Base-by-base conservation (phyloP, 2,797 vertebrate genomes). In the Hydrophis major region DNA sequence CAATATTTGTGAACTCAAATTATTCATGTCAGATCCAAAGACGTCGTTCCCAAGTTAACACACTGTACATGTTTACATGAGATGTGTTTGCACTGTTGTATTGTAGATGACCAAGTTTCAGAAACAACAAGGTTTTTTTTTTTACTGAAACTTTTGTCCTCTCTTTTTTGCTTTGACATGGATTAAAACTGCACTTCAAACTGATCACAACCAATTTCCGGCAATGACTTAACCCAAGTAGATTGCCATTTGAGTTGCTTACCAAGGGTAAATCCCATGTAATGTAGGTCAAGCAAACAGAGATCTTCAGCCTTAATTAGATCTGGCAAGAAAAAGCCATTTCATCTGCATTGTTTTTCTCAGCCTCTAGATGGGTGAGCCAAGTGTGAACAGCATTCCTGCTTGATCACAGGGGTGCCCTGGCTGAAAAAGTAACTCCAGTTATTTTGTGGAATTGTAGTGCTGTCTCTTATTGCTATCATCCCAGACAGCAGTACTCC, bases 211-310 rank as follows among this genome's bases (percentile, higher is more conserved):
- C 20, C 93, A 95, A 93, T 95, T 96, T 95, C 92, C 78, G 86
- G 87, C 94, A 95, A 96, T 94, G 69, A 96, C 94, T 95, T 96
- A 96, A 96, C 88, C 78, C 0, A 12, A 96, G 93, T 91, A 95
- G 63, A 94, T 87, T 87, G 92, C 87, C 87, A 69, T 57, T 13
- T 88, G 42, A 94, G 95, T 92, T 96, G 89, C 89, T 89, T 91
- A 94, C 96, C 95, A 95, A 83, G 56, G 94, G 94, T 92, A 96
- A 96, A 89, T 93, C 61, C 90, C 8, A 7, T 89, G 47, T 94
- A 95, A 96, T 94, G 92, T 93, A 87, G 89, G 90, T 89, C 93
- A 95, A 94, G 89, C 90, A 96, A 96, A 96, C 63, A 93, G 94
- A 93, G 95, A 91, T 37, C 74, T 92, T 92, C 93, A 83, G 78